Percentiles rank a stretch among this genome's conserved stretches.
Conservation (phyloP, 92 coral and sea anemone genomes). For the Bergia sp. region DNA sequence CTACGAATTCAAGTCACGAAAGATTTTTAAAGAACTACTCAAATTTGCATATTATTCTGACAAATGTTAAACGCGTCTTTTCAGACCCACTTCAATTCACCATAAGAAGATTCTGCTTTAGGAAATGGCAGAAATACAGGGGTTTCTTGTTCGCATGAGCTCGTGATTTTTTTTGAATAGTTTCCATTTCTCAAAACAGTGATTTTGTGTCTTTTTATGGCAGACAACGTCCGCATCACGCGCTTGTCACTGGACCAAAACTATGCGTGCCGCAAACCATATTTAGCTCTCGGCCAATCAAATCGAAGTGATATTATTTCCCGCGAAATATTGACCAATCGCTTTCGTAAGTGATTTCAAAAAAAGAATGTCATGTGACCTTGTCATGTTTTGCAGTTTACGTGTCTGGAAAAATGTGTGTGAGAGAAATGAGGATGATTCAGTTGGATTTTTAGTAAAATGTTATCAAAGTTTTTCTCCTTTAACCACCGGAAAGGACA, state of each 20-base stretch:
- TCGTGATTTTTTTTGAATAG: slow-evolving; percentile 2
- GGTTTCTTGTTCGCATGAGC: not conserved
- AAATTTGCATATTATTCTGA: not conserved
- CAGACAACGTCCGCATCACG: slow-evolving; percentile 62
- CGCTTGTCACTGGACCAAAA: slow-evolving; percentile 75
- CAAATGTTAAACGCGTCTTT: not conserved
- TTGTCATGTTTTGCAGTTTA: slow-evolving; percentile 50
- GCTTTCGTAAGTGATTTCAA: slow-evolving; percentile 52
- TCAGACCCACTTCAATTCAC: not conserved
- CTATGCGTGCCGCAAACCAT: slow-evolving; percentile 20
- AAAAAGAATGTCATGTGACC: slow-evolving; percentile 81
- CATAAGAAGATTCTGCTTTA: not conserved
- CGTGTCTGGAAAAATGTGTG: slow-evolving; percentile 48
- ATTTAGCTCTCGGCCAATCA: slow-evolving; percentile 67
- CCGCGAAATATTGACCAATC: slow-evolving; percentile 88
- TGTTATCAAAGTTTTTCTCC: slow-evolving; percentile 93
- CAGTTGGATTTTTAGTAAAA: slow-evolving; percentile 30
- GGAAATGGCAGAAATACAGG: not conserved
- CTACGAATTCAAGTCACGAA: not conserved
- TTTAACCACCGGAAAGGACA: slow-evolving; percentile 79
- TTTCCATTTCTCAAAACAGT: not conserved
- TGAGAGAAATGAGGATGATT: slow-evolving; percentile 35
- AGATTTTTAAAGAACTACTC: not conserved
- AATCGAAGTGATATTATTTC: slow-evolving; percentile 54
- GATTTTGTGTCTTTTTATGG: slow-evolving; percentile 31